These are phyloP conservation scores for Helostoma temminkii DNA, from an alignment of 2,797 vertebrate species.

Conservation along the genomic window DNA sequence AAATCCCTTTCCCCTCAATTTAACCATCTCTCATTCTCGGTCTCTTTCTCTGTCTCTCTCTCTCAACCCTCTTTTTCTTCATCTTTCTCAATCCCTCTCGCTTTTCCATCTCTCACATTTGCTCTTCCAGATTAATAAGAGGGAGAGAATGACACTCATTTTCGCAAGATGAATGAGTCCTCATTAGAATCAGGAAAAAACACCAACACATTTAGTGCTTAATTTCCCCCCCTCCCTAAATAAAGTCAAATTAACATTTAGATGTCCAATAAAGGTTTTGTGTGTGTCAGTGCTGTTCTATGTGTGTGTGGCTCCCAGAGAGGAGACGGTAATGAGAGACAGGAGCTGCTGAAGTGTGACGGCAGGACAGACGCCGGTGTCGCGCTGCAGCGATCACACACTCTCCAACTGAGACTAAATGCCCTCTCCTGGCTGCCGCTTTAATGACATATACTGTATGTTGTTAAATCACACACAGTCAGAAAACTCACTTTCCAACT, in stretches of 20 bases:
- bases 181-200: conserved; percentile 41
- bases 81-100: conserved; percentile 31
- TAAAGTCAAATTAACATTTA: conserved; percentile 77
- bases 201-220: conserved; percentile 52
- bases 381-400: conserved; percentile 68
- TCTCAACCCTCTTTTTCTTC: conserved; percentile 27
- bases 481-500: too few relatives aligned
- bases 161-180: conserved; percentile 74
- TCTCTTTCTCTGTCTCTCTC: conserved; percentile 1
- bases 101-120: conserved; percentile 42
- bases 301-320: conserved; percentile 25
- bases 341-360: conserved; percentile 66
- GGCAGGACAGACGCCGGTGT: conserved; percentile 69
- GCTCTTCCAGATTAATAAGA: conserved; percentile 69
- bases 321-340: conserved; percentile 61
- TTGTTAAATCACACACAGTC: conserved; percentile 47
- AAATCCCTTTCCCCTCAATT: conserved; percentile 18
- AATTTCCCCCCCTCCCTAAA: conserved; percentile 63
- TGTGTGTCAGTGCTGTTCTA: conserved; percentile 31
- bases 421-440: conserved; percentile 62
- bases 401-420: conserved; percentile 60
- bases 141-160: conserved; percentile 65
- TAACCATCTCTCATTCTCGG: conserved; percentile 33
- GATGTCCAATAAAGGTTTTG: conserved; percentile 67
- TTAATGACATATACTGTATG: conserved; percentile 58